phyloP scores from a whole-genome alignment of 2,888 invertebrate species.

The Chrysotoxum bicinctum region DNA sequence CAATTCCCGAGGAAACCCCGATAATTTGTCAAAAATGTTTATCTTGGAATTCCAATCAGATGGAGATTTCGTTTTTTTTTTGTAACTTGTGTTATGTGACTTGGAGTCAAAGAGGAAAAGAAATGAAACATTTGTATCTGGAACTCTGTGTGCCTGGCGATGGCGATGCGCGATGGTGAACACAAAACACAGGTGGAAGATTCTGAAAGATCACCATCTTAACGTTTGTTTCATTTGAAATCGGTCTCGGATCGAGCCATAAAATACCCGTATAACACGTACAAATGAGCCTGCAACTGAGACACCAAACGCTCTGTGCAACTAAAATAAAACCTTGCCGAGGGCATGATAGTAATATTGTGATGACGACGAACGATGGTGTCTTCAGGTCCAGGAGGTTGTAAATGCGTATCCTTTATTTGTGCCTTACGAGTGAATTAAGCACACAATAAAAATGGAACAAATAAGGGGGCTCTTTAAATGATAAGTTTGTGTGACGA shows the following conservation, averaged over 20 bases:
- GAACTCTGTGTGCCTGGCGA: slow-evolving; percentile 19
- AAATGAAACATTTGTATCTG: slow-evolving; percentile 61
- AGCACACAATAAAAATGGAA: slow-evolving; percentile 57
- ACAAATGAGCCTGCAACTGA: slow-evolving; percentile 64
- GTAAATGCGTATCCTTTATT: slow-evolving; percentile 34
- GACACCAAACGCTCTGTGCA: slow-evolving; percentile 45
- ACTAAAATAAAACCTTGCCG: slow-evolving; percentile 41
- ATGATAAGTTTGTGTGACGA: slow-evolving; percentile 20
- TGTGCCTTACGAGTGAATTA: slow-evolving; percentile 48
- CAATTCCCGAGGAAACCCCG: slow-evolving; percentile 69
- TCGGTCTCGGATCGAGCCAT: slow-evolving; percentile 67
- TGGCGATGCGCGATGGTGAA: slow-evolving; percentile 4
- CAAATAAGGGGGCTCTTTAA: slow-evolving; percentile 41
- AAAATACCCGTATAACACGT: slow-evolving; percentile 73
- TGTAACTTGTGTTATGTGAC: background rate
- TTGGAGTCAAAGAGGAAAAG: background rate
- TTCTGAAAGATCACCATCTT: slow-evolving; percentile 44
- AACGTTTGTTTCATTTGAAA: slow-evolving; percentile 68
- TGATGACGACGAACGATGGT: slow-evolving; percentile 18
- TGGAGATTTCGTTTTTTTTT: slow-evolving; percentile 49
- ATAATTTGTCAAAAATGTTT: slow-evolving; percentile 71
- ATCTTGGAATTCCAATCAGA: slow-evolving; percentile 65
- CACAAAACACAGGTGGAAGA: slow-evolving; percentile 65
- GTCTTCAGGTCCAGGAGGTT: slow-evolving; percentile 7
- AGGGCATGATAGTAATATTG: slow-evolving; percentile 15